A percentile compares a stretch with the other conserved stretches of the same genome.
phyloP scores from a whole-genome alignment of 2,113 vertebrate species.

The Thryonomys swinderianus region DNA sequence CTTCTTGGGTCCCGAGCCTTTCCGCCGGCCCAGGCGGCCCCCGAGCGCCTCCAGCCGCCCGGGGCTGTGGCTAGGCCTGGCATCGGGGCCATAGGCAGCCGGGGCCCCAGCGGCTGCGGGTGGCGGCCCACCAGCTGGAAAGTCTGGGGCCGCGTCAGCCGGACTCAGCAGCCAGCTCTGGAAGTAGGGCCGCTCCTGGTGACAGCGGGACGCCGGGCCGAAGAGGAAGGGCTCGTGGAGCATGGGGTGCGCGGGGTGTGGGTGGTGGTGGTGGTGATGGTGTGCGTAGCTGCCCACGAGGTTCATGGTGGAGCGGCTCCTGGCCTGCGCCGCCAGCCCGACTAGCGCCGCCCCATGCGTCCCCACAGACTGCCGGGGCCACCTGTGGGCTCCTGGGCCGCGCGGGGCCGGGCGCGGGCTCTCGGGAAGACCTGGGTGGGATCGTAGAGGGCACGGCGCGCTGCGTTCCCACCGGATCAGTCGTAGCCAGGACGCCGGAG shows the following conservation, averaged over 20 bases:
- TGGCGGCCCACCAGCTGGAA: constrained; percentile 88
- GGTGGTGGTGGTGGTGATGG: constrained; percentile 84
- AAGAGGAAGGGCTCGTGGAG: constrained; percentile 95
- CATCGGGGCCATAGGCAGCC: constrained; percentile 80
- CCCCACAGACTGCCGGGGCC: constrained; percentile 45
- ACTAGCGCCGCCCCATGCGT: constrained; percentile 74
- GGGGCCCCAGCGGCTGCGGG: constrained; percentile 77
- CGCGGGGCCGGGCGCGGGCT: constrained; percentile 5
- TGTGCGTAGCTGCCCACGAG: constrained; percentile 95
- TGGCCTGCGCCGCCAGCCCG: constrained; percentile 67
- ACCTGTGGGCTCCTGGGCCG: constrained; percentile 61
- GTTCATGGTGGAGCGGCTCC: constrained; percentile 90
- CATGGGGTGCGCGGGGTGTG: constrained; percentile 89
- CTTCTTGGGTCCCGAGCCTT: constrained; percentile 92
- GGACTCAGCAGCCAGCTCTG: constrained; percentile 95
- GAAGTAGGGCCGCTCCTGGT: constrained; percentile 92
- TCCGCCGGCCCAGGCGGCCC: constrained; percentile 90
- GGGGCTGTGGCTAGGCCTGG: constrained; percentile 84
- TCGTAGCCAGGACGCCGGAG: not conserved
- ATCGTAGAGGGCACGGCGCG: not conserved
- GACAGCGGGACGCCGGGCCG: constrained; percentile 90
- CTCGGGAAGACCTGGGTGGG: not conserved
- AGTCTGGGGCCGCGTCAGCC: constrained; percentile 89
- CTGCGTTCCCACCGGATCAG: not conserved
- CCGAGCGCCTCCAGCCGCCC: constrained; percentile 89